Base-by-base conservation (phyloP, 2,888 invertebrate genomes). In the Cistogaster globosa region DNA sequence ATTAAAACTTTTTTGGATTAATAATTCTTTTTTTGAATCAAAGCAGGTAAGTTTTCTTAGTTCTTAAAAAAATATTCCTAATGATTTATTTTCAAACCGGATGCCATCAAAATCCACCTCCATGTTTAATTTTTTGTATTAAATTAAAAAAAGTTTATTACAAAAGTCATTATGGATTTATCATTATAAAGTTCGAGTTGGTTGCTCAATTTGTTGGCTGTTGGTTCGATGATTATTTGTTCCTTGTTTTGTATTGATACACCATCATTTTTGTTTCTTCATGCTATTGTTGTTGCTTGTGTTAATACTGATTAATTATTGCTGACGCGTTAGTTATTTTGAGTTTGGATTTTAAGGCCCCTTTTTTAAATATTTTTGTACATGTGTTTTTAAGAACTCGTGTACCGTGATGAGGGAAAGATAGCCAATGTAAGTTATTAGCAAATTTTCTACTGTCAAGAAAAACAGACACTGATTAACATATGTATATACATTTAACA, bases 251-350 rank as follows among this genome's bases (percentile, higher is more conserved):
- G 48, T 62, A 51, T 69, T 51, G 36, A 53, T 16, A 69, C 71
- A 71, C 45, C 53, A 83, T 71, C 63, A 76, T 45, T 32, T 26
- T 32, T 26, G 26, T 1, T 7, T 58, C 53, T 48, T 58, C 68
- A 4, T 57, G 75, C 74, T 71, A 20, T 9, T 72, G 68, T 65
- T 77, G 62, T 71, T 89, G 88, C 85, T 89, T 90, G 89, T 90
- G 91, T 90, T 91, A 91, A 89, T 91, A 90, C 91, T 91, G 91
- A 91, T 91, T 91, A 91, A 91, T 91, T 91, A 91, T 91, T 91
- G 90, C 89, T 90, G 90, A 91, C 91, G 91, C 91, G 90, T 90
- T 51, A 65, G 69, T 65, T 79, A 79, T 79, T 77, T 83, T 67
- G 45, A 60, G 38, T 32, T 7, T 26, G 1, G 36, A 48, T 42